These are phyloP conservation scores for Camponotus vicinus DNA, from an alignment of 1,140 invertebrate genomes.

Conservation along the genomic window DNA sequence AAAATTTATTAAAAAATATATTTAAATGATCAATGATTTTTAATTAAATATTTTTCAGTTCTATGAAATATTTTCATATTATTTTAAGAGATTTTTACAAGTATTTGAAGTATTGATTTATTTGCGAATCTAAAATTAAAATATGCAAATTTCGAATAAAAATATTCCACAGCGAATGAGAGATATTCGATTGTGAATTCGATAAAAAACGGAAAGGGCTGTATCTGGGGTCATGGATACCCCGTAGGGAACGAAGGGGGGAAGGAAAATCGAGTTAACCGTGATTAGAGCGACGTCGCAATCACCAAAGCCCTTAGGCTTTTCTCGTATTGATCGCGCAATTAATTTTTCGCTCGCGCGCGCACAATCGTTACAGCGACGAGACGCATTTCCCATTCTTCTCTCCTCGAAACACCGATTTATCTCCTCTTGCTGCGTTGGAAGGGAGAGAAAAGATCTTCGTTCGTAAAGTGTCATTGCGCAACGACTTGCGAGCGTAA, in stretches of 20 bases:
- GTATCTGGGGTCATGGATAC: background rate
- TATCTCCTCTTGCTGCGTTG: background rate
- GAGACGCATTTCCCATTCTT: background rate
- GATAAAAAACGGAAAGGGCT: background rate
- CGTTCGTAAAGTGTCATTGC: conserved; percentile 20
- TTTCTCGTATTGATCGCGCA: conserved; percentile 38
- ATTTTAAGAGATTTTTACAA: too few species aligned
- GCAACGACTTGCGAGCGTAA: conserved; percentile 23
- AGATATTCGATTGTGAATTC: background rate
- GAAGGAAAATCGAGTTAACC: conserved; percentile 18
- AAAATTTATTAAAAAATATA: background rate
- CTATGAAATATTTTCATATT: background rate
- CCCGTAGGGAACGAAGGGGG: background rate
- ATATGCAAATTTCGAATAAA: background rate
- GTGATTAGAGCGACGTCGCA: background rate
- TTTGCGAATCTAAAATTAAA: background rate
- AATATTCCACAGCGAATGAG: background rate
- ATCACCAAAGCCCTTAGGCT: background rate
- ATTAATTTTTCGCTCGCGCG: conserved; percentile 45
- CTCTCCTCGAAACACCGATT: conserved; percentile 1
- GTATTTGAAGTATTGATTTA: background rate
- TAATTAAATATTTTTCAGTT: background rate
- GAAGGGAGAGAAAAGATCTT: background rate
- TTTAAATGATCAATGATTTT: background rate
- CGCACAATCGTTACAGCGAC: background rate